phyloP scores from a whole-genome alignment of 1,140 invertebrate species.

The Archivesica marissinica region DNA sequence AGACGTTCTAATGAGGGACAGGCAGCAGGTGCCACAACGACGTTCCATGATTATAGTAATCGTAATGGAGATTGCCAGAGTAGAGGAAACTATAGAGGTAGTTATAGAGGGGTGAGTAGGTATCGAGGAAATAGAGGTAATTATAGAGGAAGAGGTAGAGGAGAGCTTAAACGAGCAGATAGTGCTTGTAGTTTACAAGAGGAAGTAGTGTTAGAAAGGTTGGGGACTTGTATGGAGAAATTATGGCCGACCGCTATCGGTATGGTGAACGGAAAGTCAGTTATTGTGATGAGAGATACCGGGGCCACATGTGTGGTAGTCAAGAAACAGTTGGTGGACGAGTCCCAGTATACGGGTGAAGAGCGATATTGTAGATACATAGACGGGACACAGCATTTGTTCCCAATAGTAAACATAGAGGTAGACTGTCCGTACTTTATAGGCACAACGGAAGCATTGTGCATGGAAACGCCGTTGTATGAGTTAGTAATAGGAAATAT shows the following conservation, averaged over 20 bases:
- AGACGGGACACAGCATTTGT: conserved; percentile 53
- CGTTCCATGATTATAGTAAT: no score
- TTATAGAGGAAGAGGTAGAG: background rate
- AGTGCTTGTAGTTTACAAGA: background rate
- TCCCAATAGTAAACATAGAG: conserved; percentile 31
- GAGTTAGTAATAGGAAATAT: conserved; percentile 67
- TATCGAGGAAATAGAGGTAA: background rate
- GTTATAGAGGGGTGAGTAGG: background rate
- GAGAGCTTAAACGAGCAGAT: background rate
- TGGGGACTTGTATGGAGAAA: background rate
- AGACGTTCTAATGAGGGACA: no score
- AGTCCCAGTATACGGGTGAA: conserved; percentile 45
- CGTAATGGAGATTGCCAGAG: background rate
- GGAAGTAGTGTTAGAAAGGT: background rate
- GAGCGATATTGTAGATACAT: conserved; percentile 47
- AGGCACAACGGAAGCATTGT: conserved; percentile 40
- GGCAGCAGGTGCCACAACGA: no score
- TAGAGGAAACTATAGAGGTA: background rate
- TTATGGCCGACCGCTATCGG: conserved; percentile 14
- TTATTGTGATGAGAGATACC: conserved; percentile 59
- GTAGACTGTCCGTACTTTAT: conserved; percentile 61
- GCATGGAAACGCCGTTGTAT: conserved; percentile 64
- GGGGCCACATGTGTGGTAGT: conserved; percentile 65
- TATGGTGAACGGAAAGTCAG: conserved; percentile 5
- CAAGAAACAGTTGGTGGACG: background rate